Conservation (phyloP, 2,888 invertebrate genomes). For the Cheilosia grossa region DNA sequence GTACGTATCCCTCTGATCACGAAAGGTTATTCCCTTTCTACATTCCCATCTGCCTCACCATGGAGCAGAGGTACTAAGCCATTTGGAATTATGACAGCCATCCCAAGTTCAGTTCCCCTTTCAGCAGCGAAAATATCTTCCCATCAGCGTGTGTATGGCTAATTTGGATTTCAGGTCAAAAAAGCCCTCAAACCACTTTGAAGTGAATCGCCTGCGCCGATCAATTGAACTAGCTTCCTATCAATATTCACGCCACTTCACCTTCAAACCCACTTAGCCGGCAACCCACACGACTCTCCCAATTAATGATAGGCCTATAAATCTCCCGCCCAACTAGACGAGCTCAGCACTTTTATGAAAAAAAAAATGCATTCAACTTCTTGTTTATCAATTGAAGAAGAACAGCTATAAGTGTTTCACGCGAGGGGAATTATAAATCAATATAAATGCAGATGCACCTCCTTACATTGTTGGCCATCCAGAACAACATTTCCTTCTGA, state of each 20-base stretch:
- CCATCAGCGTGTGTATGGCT: neutral
- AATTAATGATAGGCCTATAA: conserved; percentile 33
- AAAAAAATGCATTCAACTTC: conserved; percentile 4
- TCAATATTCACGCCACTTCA: conserved; percentile 4
- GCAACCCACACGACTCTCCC: neutral
- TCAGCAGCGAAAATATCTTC: neutral
- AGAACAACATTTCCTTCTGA: conserved; percentile 2
- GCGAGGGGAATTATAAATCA: conserved; percentile 4
- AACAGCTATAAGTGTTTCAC: neutral
- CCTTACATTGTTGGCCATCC: conserved; percentile 30
- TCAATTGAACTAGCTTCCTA: neutral
- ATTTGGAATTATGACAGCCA: neutral
- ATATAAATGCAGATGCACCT: neutral
- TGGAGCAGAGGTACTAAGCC: too few relatives aligned
- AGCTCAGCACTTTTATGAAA: conserved; percentile 8
- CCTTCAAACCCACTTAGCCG: conserved; percentile 23
- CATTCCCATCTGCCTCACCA: too few relatives aligned
- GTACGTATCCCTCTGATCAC: too few relatives aligned
- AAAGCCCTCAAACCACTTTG: neutral
- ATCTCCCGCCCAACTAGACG: conserved; percentile 28
- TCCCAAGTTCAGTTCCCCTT: neutral
- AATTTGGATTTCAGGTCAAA: neutral
- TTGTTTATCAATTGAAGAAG: conserved; percentile 9
- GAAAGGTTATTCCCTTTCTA: too few relatives aligned
- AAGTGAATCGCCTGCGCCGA: neutral